phyloP scores from a whole-genome alignment of 2,888 invertebrate genomes.

The Brassicogethes aeneus region DNA sequence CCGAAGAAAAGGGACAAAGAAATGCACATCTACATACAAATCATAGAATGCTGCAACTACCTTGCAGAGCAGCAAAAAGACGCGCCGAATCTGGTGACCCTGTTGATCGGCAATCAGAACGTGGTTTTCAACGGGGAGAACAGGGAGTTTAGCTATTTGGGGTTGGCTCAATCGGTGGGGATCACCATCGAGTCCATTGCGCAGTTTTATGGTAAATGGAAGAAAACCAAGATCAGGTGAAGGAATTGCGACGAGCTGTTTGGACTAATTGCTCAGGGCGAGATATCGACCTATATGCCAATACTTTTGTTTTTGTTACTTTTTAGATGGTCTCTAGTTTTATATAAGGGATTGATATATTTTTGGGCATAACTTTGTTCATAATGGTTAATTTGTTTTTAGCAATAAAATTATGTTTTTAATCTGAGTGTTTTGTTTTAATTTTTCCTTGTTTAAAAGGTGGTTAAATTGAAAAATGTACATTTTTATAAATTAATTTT shows the following conservation, averaged over 20 bases:
- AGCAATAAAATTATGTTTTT: no score
- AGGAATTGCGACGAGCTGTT: constrained; percentile 2
- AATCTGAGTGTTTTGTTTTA: no score
- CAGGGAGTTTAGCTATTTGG: constrained; percentile 64
- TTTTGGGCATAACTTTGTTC: constrained; percentile 19
- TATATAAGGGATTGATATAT: background rate
- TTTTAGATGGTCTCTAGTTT: constrained; percentile 12
- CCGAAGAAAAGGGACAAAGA: constrained; percentile 70
- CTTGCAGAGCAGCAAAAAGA: constrained; percentile 52
- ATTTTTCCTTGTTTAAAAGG: no score
- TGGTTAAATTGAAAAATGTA: no score
- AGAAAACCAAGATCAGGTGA: constrained; percentile 61
- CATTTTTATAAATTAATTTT: no score
- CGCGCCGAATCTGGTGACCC: constrained; percentile 58
- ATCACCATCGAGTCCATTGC: constrained; percentile 74
- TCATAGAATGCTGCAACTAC: constrained; percentile 77
- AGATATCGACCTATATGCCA: background rate
- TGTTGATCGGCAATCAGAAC: constrained; percentile 57
- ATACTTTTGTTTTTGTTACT: constrained; percentile 12
- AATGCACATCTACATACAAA: constrained; percentile 66
- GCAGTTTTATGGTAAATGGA: constrained; percentile 80
- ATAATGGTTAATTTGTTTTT: constrained; percentile 18
- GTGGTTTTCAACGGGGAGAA: constrained; percentile 40
- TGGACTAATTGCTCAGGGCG: constrained; percentile 7
- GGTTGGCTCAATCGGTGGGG: constrained; percentile 71